Base-by-base conservation (phyloP, 2,888 invertebrate genomes). In the Pteria penguin region DNA sequence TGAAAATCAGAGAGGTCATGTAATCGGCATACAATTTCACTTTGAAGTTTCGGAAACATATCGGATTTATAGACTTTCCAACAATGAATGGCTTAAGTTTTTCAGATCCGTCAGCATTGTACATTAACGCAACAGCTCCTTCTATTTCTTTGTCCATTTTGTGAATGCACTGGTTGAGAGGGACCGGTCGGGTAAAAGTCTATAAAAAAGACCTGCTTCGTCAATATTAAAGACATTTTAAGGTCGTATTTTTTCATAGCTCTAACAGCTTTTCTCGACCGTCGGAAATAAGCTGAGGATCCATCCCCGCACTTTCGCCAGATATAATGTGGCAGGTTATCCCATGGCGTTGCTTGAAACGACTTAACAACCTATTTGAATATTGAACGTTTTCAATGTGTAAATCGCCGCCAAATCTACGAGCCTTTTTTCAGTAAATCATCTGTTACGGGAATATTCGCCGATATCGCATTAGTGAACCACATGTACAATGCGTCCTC, bases 1-100 rank as follows among this genome's bases (percentile, higher is more conserved):
- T 24, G 66, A 81, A 82, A 2, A 82, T 14, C 22, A 57, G 18
- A 1, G 54, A 29, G 14, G 78, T 80, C 80, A 82, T 82, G 26
- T 58, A 18, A 2, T 18, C 24, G 2, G 24, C 18, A 24, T 5
- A 58, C 11, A 58, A 24, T 2, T 26, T 18, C 22, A 58, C 24
- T 22, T 2, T 58, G 24, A 58, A 58, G 24, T 58, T 58, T 18
- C n/a, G 14, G 5, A 58, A 58, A 2, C 22, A 58, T 14, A 2
- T 2, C 2, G 58, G 58, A 24, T 58, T 58, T 24, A 14, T 2
- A 4, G 22, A 22, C 24, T 58, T 58, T 26, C 58, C 58, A 58
- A 58, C 2, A 18, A 58, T 2, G 11, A 58, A 24, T 11, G 58
- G 22, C 24, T 58, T 58, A 4, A 58, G 26, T 24, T 63, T 63